These are phyloP conservation scores for Zoanthus sociatus DNA, from an alignment of 92 coral and sea anemone genomes.

Conservation along the genomic window DNA sequence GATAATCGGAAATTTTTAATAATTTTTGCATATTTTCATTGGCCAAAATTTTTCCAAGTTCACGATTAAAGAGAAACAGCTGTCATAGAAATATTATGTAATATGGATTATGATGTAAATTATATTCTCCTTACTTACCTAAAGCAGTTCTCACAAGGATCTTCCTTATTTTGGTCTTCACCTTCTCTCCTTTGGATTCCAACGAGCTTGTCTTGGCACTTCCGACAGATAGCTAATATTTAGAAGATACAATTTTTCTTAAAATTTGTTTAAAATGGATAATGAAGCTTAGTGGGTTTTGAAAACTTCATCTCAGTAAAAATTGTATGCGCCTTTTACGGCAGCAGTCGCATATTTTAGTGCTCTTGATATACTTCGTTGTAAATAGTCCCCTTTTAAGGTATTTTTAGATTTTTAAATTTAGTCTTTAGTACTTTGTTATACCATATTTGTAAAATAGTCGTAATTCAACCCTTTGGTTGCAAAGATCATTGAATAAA, in stretches of 20 bases:
- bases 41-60: neutral
- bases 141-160: neutral
- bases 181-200: neutral
- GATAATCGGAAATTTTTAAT: too few relatives aligned
- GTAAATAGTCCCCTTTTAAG: too few relatives aligned
- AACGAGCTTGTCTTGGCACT: neutral
- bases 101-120: neutral
- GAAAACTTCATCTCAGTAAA: neutral
- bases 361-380: too few relatives aligned
- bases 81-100: neutral
- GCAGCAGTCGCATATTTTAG: too few relatives aligned
- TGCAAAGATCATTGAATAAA: too few relatives aligned
- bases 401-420: too few relatives aligned
- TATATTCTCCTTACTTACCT: slow-evolving; percentile 6
- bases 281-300: neutral
- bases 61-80: slow-evolving; percentile 5
- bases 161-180: neutral
- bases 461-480: too few relatives aligned
- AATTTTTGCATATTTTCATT: neutral
- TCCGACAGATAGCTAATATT: slow-evolving; percentile 3
- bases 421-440: too few relatives aligned
- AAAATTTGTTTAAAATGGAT: neutral
- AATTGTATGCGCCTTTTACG: too few relatives aligned
- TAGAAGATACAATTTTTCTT: neutral
- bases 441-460: too few relatives aligned